These are phyloP conservation scores for Lepisosteus oculatus DNA, from an alignment of 2,113 vertebrate genomes.

Conservation along the genomic window DNA sequence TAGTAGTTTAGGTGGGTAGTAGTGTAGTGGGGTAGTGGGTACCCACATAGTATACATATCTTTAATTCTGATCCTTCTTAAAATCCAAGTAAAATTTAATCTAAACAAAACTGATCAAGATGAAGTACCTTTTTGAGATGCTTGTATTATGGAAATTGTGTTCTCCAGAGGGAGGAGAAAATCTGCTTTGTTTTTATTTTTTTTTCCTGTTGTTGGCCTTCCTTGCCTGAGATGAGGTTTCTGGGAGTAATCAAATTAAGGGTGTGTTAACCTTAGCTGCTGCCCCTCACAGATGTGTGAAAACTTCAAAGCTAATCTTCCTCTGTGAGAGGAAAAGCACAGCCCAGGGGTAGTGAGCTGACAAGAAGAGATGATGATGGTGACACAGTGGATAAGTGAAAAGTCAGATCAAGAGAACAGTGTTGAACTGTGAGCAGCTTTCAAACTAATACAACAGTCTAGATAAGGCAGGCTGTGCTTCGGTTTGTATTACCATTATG, in stretches of 20 bases:
- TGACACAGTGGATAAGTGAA: constrained; percentile 1
- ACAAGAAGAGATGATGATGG: not conserved
- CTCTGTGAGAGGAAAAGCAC: not conserved
- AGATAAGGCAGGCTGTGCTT: too few species aligned
- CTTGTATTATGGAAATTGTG: not conserved
- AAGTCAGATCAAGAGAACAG: not conserved
- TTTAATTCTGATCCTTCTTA: too few species aligned
- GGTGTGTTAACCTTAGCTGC: not conserved
- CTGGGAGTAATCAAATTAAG: constrained; percentile 1
- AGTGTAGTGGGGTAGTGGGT: too few species aligned
- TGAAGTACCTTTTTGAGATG: too few species aligned
- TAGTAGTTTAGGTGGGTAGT: too few species aligned
- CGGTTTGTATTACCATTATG: too few species aligned
- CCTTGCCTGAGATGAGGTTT: not conserved
- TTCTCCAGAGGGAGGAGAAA: not conserved
- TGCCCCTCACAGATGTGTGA: not conserved
- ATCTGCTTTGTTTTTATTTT: not conserved
- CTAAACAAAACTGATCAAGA: too few species aligned
- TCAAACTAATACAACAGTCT: not conserved
- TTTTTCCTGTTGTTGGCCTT: too few species aligned
- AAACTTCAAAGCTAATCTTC: constrained; percentile 2
- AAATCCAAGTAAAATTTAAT: too few species aligned
- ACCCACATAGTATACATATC: too few species aligned
- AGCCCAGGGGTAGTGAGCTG: too few species aligned
- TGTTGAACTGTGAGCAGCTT: not conserved